phyloP scores from a whole-genome alignment of 2,888 invertebrate genomes.

The Lochmaea capreae region DNA sequence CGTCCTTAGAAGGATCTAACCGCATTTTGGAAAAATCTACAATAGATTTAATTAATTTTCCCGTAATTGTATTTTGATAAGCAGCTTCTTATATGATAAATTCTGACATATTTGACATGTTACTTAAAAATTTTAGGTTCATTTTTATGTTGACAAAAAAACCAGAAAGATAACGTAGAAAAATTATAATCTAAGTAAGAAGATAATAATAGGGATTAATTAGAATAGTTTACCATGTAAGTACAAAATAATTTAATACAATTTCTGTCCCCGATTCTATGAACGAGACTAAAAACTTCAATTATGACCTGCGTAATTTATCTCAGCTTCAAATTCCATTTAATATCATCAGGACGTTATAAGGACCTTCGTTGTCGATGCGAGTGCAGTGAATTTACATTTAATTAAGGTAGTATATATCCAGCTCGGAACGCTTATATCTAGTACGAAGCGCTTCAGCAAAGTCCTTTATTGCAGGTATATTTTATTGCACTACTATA shows the following conservation, averaged over 20 bases:
- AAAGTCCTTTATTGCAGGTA: slow-evolving; percentile 38
- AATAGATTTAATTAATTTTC: background rate
- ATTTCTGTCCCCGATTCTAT: background rate
- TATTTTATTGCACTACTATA: slow-evolving; percentile 40
- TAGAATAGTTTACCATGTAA: slow-evolving; percentile 2
- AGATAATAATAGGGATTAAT: background rate
- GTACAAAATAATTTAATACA: background rate
- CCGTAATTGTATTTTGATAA: background rate
- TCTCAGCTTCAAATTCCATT: slow-evolving; percentile 39
- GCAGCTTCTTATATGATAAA: background rate
- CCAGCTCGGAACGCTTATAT: slow-evolving; percentile 31
- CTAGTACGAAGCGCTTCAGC: slow-evolving; percentile 27
- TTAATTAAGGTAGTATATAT: slow-evolving; percentile 46
- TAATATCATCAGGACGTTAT: slow-evolving; percentile 39
- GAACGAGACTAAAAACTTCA: slow-evolving; percentile 21
- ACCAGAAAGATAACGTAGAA: background rate
- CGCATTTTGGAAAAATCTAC: slow-evolving; percentile 25
- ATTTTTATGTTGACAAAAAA: background rate
- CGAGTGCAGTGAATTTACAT: slow-evolving; percentile 43
- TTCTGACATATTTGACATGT: slow-evolving; percentile 28
- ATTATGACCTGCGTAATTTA: slow-evolving; percentile 31
- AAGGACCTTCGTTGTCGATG: slow-evolving; percentile 43
- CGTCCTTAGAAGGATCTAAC: slow-evolving; percentile 44
- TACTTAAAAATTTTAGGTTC: background rate
- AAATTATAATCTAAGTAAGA: background rate